Percentiles rank a stretch among this genome's conserved stretches.
Conservation (phyloP, 2,113 vertebrate genomes). For the Martes martes region DNA sequence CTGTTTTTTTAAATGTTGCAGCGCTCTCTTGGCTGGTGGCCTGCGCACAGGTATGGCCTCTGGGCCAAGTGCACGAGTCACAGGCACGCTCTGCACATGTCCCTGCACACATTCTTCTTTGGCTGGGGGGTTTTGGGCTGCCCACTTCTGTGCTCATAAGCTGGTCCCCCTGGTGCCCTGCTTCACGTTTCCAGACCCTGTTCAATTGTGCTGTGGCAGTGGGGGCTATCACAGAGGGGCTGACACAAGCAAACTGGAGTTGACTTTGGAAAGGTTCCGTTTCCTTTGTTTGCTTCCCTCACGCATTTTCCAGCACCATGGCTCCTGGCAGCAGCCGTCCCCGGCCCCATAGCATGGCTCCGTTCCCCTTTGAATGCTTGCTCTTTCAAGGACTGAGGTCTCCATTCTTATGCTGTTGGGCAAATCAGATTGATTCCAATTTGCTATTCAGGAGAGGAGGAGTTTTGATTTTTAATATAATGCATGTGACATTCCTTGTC, state of each 20-base stretch:
- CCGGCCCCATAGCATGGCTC: neutral
- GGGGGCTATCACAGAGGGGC: neutral
- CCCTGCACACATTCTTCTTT: neutral
- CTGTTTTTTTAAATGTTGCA: neutral
- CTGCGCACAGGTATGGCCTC: neutral
- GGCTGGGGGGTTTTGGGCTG: neutral
- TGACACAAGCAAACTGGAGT: neutral
- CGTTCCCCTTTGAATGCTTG: neutral
- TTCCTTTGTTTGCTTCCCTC: neutral
- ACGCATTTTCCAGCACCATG: neutral
- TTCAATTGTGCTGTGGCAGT: neutral
- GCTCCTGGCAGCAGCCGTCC: neutral
- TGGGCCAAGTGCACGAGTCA: neutral
- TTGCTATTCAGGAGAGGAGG: constrained; percentile 18
- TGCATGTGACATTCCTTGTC: constrained; percentile 37
- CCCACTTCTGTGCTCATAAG: neutral
- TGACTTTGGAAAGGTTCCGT: neutral
- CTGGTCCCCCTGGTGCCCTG: neutral
- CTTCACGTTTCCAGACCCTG: neutral
- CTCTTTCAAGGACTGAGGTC: neutral
- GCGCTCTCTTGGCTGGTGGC: neutral
- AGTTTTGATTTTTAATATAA: constrained; percentile 58
- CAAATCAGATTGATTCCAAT: constrained; percentile 1
- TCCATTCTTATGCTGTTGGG: neutral
- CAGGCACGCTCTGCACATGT: neutral